phyloP scores from a whole-genome alignment of 2,888 invertebrate species.

The Metacarcinus magister region DNA sequence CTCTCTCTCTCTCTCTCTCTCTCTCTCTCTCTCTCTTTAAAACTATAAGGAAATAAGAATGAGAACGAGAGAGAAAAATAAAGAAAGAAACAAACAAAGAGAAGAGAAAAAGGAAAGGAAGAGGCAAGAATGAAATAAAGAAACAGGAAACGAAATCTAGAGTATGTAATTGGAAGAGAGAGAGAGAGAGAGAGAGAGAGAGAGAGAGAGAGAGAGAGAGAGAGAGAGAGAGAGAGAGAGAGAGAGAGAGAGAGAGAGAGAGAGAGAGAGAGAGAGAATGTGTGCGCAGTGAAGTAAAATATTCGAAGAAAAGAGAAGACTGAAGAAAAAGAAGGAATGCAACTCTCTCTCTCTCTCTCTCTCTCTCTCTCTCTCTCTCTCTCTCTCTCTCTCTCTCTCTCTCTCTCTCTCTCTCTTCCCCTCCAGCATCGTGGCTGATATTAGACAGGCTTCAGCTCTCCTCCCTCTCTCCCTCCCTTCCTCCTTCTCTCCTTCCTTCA shows the following conservation, averaged over 20 bases:
- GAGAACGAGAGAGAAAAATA: too few relatives aligned
- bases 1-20: too few relatives aligned
- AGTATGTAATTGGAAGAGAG: neutral
- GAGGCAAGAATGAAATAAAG: too few relatives aligned
- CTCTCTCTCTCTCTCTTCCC: slow-evolving; percentile 13
- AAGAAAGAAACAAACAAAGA: too few relatives aligned
- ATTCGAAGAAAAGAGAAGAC: too few relatives aligned
- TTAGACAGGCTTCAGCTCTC: neutral
- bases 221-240: neutral
- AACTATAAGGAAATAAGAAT: too few relatives aligned
- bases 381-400: neutral
- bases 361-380: too few relatives aligned
- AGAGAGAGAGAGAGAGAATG: neutral
- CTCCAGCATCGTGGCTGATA: slow-evolving; percentile 36
- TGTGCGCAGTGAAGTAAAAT: too few relatives aligned
- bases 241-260: neutral
- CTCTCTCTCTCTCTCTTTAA: neutral
- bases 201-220: neutral
- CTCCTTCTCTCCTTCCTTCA: neutral
- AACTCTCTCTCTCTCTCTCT: neutral
- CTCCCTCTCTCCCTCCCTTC: neutral
- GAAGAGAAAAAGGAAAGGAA: too few relatives aligned
- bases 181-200: neutral
- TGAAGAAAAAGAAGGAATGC: neutral
- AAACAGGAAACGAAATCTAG: neutral